A percentile compares a stretch with the other conserved stretches of the same genome.
Conservation (phyloP, 1,140 invertebrate genomes). For the Zophobas morio region DNA sequence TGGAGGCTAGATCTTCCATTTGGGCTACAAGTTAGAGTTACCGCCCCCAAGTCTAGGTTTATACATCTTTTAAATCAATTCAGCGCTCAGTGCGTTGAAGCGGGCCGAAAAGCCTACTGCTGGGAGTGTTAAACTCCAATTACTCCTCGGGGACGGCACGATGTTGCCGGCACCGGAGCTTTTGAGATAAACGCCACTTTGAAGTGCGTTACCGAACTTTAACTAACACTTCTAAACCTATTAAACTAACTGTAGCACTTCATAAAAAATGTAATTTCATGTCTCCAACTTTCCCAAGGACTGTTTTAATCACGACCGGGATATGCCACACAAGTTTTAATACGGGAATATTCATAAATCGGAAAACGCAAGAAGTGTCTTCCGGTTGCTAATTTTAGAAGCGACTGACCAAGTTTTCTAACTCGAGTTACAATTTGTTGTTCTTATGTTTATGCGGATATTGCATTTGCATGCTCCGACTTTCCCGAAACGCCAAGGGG, state of each 20-base stretch:
- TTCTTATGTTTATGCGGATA: too few relatives aligned
- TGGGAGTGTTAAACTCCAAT: slow-evolving; percentile 57
- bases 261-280: slow-evolving; percentile 42
- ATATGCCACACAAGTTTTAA: background rate
- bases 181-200: slow-evolving; percentile 55
- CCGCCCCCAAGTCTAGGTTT: slow-evolving; percentile 13
- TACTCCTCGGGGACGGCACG: slow-evolving; percentile 53
- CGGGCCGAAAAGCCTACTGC: slow-evolving; percentile 43
- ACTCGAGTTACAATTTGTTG: too few relatives aligned
- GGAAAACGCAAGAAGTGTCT: too few relatives aligned
- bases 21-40: background rate
- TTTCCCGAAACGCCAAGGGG: slow-evolving; percentile 1
- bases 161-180: slow-evolving; percentile 52
- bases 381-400: too few relatives aligned
- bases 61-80: slow-evolving; percentile 50
- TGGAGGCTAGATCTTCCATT: background rate
- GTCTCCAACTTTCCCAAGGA: slow-evolving; percentile 19
- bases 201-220: slow-evolving; percentile 54
- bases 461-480: background rate
- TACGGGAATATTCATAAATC: background rate
- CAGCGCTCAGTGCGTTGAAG: slow-evolving; percentile 33
- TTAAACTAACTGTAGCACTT: slow-evolving; percentile 45
- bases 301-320: slow-evolving; percentile 21
- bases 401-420: too few relatives aligned
- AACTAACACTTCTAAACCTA: slow-evolving; percentile 52